phyloP scores from a whole-genome alignment of 2,888 invertebrate species.

The Hecatera dysodea region DNA sequence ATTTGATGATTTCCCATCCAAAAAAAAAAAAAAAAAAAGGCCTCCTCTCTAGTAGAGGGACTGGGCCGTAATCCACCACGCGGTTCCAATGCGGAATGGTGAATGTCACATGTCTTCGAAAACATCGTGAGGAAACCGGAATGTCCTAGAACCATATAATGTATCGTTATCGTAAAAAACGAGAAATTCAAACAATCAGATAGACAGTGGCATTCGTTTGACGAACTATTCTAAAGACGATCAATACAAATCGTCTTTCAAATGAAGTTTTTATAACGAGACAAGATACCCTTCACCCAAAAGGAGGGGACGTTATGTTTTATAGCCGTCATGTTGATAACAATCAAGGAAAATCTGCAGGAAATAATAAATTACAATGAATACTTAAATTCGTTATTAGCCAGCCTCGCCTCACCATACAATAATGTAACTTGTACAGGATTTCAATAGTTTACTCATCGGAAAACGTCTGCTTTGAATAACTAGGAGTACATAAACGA shows the following conservation, averaged over 20 bases:
- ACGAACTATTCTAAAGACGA: conserved; percentile 6
- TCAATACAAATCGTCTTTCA: conserved; percentile 25
- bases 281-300: not conserved
- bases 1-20: no score
- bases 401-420: conserved; percentile 19
- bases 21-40: no score
- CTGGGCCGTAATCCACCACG: no score
- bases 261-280: conserved; percentile 14
- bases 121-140: no score
- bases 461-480: not conserved
- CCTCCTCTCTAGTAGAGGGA: no score
- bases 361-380: conserved; percentile 11
- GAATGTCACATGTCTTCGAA: no score
- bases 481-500: not conserved
- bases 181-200: not conserved
- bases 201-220: not conserved
- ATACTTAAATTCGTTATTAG: conserved; percentile 16
- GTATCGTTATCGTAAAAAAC: conserved; percentile 11
- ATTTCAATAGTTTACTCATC: conserved; percentile 4
- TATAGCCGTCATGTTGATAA: conserved; percentile 21
- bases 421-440: conserved; percentile 6
- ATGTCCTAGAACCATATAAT: no score
- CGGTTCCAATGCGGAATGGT: no score
- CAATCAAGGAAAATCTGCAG: conserved; percentile 30
- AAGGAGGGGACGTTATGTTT: conserved; percentile 1